A percentile compares a stretch with the other conserved stretches of the same genome.
Evolutionary conservation across 2,797 vertebrate genomes (phyloP).

Genomic region (Cyclura pinguis): DNA sequence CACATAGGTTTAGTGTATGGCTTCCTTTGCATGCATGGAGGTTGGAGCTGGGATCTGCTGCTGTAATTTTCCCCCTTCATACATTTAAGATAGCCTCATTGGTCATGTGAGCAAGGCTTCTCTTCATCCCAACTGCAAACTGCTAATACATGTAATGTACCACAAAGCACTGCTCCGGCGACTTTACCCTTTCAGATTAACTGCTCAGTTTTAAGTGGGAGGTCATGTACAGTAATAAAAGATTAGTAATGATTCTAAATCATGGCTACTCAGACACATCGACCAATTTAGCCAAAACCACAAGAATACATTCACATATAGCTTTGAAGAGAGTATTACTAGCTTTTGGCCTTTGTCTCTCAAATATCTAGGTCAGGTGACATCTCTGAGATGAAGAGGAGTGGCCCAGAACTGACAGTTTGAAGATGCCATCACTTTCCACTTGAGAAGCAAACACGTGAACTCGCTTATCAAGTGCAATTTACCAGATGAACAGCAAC

Average conservation of each 20-base stretch:
- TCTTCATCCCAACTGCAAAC: not conserved
- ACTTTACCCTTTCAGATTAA: not conserved
- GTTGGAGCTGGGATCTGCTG: not conserved
- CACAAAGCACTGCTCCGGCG: too few relatives aligned
- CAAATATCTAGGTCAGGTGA: not conserved
- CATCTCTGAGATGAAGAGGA: not conserved
- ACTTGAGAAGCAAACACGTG: too few relatives aligned
- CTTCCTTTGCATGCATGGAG: too few relatives aligned
- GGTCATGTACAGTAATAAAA: not conserved
- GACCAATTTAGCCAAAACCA: too few relatives aligned
- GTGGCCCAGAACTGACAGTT: not conserved
- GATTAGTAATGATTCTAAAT: too few relatives aligned
- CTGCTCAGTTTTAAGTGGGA: not conserved
- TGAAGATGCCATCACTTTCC: not conserved
- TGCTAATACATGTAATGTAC: too few relatives aligned
- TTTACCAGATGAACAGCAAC: not conserved
- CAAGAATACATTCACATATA: not conserved
- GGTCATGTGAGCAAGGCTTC: not conserved
- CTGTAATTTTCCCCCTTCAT: not conserved
- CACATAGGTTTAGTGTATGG: too few relatives aligned
- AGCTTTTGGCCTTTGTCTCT: not conserved
- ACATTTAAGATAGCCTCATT: not conserved
- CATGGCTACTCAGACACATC: too few relatives aligned
- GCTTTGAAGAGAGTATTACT: not conserved
- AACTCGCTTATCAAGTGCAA: not conserved